Evolutionary conservation across 2,888 invertebrate genomes (phyloP).

Genomic region (Notodonta dromedarius): DNA sequence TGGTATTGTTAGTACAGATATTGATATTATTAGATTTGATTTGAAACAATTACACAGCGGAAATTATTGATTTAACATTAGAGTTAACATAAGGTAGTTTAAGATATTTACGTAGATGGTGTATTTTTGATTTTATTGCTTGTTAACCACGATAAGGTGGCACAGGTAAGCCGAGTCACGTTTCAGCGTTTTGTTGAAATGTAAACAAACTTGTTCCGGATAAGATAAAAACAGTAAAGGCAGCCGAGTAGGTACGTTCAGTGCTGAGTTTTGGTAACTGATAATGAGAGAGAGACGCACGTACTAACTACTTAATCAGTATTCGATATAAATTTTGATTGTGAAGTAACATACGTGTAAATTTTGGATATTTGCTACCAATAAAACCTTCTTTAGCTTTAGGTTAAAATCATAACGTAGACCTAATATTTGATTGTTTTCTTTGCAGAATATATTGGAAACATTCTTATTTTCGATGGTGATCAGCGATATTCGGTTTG

Average conservation of each 20-base stretch:
- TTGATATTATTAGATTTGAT: conserved; percentile 17
- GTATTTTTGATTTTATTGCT: conserved; percentile 75
- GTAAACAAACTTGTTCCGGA: conserved; percentile 83
- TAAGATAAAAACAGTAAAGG: conserved; percentile 76
- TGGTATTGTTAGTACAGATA: not conserved
- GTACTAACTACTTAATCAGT: conserved; percentile 12
- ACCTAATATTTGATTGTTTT: not conserved
- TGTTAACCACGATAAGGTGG: conserved; percentile 77
- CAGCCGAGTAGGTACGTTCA: conserved; percentile 43
- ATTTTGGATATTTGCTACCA: not conserved
- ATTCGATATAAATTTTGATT: conserved; percentile 12
- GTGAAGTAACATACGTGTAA: not conserved
- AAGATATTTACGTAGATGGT: conserved; percentile 48
- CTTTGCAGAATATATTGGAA: not conserved
- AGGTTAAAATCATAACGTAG: not conserved
- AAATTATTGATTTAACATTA: conserved; percentile 1
- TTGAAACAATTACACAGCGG: not conserved
- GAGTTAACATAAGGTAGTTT: conserved; percentile 17
- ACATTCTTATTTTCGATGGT: not conserved
- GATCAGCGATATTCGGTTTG: too few relatives aligned
- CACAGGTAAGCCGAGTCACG: conserved; percentile 75
- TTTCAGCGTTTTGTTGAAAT: conserved; percentile 80
- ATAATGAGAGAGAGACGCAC: conserved; percentile 41
- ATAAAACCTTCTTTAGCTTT: not conserved
- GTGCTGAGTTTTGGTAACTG: conserved; percentile 54